Evolutionary conservation across 2,888 invertebrate species (phyloP).

Genomic region (Stenodera caucasica): DNA sequence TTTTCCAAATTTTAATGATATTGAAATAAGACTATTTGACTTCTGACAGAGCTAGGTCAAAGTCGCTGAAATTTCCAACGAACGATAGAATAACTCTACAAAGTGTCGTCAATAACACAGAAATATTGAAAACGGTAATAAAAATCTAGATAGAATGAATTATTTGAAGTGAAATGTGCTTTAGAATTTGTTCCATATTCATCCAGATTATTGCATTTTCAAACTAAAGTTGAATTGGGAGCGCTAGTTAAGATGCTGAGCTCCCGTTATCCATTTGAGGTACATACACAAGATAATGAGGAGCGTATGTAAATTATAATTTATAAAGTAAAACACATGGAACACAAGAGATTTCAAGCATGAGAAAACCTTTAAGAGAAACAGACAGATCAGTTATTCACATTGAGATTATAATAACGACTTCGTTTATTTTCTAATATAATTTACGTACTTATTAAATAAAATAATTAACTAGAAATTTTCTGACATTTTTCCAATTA

Average conservation of each 20-base stretch:
- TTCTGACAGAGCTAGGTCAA: no score
- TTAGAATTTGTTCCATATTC: neutral
- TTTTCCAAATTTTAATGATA: no score
- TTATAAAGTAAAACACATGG: conserved; percentile 30
- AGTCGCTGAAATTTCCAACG: no score
- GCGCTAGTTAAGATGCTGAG: neutral
- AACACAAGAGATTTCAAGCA: conserved; percentile 23
- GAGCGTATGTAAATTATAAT: conserved; percentile 31
- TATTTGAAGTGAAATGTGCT: neutral
- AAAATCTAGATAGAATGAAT: neutral
- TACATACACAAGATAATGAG: conserved; percentile 28
- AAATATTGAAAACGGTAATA: neutral
- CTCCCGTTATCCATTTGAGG: conserved; percentile 23
- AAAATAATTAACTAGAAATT: neutral
- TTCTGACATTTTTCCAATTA: neutral
- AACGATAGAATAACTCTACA: no score
- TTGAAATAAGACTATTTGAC: no score
- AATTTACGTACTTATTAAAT: no score
- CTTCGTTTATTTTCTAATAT: neutral
- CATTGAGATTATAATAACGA: conserved; percentile 10
- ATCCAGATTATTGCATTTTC: conserved; percentile 1
- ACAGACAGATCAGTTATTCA: conserved; percentile 21
- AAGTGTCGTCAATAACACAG: neutral
- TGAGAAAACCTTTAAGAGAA: conserved; percentile 2
- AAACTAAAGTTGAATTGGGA: neutral